Percentiles rank a stretch among this genome's conserved stretches.
Evolutionary conservation across 2,797 vertebrate genomes (phyloP).

Genomic region (Lemur catta): DNA sequence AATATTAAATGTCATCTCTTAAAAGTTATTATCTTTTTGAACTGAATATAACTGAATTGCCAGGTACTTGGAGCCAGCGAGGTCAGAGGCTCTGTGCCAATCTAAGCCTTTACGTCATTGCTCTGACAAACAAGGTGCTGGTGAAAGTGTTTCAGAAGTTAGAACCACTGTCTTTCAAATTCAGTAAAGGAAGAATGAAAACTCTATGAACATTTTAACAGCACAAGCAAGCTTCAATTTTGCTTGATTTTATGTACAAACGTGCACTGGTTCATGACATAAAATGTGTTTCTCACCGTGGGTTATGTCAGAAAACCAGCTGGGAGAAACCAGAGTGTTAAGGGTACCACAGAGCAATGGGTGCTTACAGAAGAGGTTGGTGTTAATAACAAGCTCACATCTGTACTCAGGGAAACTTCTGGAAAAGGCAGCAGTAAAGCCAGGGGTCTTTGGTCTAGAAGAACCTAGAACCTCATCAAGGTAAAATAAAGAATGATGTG

Average conservation of each 20-base stretch:
- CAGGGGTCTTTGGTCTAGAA: neutral
- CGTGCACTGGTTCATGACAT: no score
- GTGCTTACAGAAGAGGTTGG: neutral
- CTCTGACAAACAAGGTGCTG: neutral
- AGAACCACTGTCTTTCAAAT: neutral
- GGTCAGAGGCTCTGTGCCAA: neutral
- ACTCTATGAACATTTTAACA: neutral
- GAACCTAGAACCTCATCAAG: neutral
- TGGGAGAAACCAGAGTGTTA: neutral
- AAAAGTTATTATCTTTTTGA: neutral
- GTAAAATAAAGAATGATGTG: neutral
- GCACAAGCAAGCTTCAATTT: neutral
- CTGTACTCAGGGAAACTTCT: neutral
- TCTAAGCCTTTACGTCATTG: neutral
- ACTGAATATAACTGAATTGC: neutral
- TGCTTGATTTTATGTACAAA: neutral
- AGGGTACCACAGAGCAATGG: no score
- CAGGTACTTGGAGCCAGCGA: neutral
- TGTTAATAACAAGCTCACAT: neutral
- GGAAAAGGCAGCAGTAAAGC: neutral
- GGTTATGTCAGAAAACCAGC: neutral
- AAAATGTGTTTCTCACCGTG: neutral
- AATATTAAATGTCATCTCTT: neutral
- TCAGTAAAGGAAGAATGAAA: conserved; percentile 24
- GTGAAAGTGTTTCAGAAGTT: neutral